Evolutionary conservation across 2,797 vertebrate genomes (phyloP).

Genomic region (Acipenser oxyrinchus): DNA sequence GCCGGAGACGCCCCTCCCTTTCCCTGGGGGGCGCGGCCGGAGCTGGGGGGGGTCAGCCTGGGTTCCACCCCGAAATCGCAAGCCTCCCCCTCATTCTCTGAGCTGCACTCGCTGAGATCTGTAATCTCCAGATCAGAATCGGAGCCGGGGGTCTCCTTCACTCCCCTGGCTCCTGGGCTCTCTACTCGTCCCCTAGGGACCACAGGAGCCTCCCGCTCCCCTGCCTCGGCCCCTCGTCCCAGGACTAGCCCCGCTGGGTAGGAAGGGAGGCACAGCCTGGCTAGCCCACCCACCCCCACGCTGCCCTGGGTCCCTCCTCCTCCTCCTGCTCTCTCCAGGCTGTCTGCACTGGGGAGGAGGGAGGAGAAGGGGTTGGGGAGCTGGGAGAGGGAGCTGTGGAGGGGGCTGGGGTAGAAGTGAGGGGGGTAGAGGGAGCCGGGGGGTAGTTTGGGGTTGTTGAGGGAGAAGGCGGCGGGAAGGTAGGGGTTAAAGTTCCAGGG

Average conservation of each 20-base stretch:
- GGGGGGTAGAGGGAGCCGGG: constrained; percentile 81
- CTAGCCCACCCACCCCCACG: constrained; percentile 43
- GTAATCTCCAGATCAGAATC: constrained; percentile 90
- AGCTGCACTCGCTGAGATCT: constrained; percentile 82
- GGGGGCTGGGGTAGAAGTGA: constrained; percentile 80
- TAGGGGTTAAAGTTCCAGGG: constrained; percentile 88
- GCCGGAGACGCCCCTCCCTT: not conserved
- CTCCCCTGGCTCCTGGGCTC: constrained; percentile 23
- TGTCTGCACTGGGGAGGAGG: constrained; percentile 55
- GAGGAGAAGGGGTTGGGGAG: constrained; percentile 70
- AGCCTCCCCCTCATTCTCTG: constrained; percentile 64
- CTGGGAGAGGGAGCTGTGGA: constrained; percentile 71
- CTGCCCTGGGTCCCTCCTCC: constrained; percentile 43
- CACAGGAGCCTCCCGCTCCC: constrained; percentile 47
- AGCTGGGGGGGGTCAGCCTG: not conserved
- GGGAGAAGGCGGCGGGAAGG: constrained; percentile 78
- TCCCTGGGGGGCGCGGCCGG: not conserved
- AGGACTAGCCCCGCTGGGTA: constrained; percentile 51
- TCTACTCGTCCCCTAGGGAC: constrained; percentile 41
- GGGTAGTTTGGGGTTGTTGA: constrained; percentile 79
- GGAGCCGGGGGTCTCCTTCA: constrained; percentile 77
- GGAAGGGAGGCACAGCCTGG: constrained; percentile 55
- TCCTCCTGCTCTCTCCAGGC: constrained; percentile 39
- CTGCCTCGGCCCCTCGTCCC: constrained; percentile 50
- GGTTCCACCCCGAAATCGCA: constrained; percentile 11